phyloP scores from a whole-genome alignment of 2,888 invertebrate species.

The Drosophila kuntzei region DNA sequence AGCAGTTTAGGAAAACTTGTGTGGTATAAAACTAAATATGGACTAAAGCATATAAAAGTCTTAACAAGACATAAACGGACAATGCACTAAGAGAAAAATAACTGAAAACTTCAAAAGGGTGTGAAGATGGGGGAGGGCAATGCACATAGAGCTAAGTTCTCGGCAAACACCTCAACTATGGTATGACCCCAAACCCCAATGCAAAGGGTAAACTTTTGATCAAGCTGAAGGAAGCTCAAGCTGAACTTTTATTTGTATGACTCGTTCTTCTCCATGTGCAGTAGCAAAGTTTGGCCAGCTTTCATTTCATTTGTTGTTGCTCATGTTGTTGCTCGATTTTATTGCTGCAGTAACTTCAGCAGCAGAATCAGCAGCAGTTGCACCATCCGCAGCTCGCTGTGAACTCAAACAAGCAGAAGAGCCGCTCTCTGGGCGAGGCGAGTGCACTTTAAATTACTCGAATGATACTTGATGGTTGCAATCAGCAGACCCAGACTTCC shows the following conservation, averaged over 20 bases:
- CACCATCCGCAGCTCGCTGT: constrained; percentile 39
- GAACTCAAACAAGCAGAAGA: constrained; percentile 42
- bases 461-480: constrained; percentile 81
- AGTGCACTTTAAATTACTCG: constrained; percentile 79
- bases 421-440: constrained; percentile 21
- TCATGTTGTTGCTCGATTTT: constrained; percentile 50
- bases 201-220: constrained; percentile 52
- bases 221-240: constrained; percentile 54
- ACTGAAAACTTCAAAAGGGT: constrained; percentile 38
- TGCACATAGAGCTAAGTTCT: constrained; percentile 50
- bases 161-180: constrained; percentile 70
- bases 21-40: constrained; percentile 68
- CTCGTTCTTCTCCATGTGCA: constrained; percentile 43
- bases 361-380: constrained; percentile 29
- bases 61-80: constrained; percentile 80
- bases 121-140: neutral
- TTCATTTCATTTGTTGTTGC: constrained; percentile 28
- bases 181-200: constrained; percentile 21
- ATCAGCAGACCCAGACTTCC: constrained; percentile 54
- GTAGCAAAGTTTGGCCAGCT: constrained; percentile 57
- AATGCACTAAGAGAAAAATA: constrained; percentile 41
- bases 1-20: constrained; percentile 66
- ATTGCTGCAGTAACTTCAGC: constrained; percentile 60
- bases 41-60: constrained; percentile 76
- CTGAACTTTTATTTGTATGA: constrained; percentile 76